Conservation (phyloP, 2,797 vertebrate species). For the Lateolabrax maculatus region DNA sequence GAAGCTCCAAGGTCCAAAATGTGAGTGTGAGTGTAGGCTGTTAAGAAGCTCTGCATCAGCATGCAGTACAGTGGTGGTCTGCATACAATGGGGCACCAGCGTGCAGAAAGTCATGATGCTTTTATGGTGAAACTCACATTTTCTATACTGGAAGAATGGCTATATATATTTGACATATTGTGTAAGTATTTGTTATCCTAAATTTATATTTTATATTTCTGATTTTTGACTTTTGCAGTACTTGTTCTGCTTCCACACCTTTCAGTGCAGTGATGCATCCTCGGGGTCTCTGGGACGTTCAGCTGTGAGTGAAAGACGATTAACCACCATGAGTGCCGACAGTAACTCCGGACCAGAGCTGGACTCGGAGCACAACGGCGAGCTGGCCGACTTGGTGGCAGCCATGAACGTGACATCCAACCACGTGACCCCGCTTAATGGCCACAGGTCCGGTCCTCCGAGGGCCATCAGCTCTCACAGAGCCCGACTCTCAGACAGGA, state of each 20-base stretch:
- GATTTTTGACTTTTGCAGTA: no score
- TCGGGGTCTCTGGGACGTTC: conserved; percentile 12
- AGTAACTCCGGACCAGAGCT: conserved; percentile 59
- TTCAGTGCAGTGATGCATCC: conserved; percentile 60
- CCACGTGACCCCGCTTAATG: conserved; percentile 71
- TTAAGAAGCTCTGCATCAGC: no score
- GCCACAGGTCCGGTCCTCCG: conserved; percentile 74
- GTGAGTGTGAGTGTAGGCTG: background rate
- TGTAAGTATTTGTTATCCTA: no score
- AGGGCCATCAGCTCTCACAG: conserved; percentile 64
- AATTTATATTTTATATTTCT: no score
- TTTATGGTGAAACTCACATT: no score
- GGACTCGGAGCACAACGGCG: conserved; percentile 80
- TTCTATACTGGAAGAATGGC: no score
- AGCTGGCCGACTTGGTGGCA: conserved; percentile 91
- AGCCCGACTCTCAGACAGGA: conserved; percentile 87
- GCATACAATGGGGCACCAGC: no score
- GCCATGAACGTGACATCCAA: conserved; percentile 87
- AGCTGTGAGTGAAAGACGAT: conserved; percentile 40
- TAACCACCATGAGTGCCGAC: conserved; percentile 72
- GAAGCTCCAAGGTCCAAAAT: no score
- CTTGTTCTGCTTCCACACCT: background rate
- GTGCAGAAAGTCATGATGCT: no score
- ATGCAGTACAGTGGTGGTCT: no score
- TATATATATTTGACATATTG: no score